Percentiles rank a stretch among this genome's conserved stretches.
Evolutionary conservation across 2,797 vertebrate genomes (phyloP).

Genomic region (Tangara arthus): DNA sequence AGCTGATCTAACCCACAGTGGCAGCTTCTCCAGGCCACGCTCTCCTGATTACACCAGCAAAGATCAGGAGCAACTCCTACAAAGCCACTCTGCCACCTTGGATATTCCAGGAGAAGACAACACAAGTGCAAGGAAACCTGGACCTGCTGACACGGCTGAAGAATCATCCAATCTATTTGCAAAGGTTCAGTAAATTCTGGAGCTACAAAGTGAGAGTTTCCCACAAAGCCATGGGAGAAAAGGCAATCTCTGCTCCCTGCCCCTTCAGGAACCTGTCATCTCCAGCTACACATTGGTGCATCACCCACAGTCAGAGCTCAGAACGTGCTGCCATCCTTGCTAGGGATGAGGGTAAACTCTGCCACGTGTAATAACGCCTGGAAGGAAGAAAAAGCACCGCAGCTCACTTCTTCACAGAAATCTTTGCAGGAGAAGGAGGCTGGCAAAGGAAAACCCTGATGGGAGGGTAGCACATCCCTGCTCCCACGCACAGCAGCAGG

Average conservation of each 20-base stretch:
- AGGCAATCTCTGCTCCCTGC: neutral
- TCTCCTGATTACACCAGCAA: neutral
- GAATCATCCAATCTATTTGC: neutral
- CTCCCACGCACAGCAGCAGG: neutral
- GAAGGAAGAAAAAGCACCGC: neutral
- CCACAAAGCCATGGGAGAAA: neutral
- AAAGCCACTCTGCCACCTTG: neutral
- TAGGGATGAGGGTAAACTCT: neutral
- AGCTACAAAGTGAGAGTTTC: neutral
- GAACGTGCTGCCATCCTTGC: neutral
- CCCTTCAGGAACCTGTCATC: neutral
- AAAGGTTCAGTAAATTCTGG: neutral
- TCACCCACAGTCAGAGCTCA: neutral
- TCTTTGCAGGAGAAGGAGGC: neutral
- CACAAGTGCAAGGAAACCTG: neutral
- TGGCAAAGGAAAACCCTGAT: conserved; percentile 16
- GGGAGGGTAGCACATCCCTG: neutral
- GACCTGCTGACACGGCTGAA: neutral
- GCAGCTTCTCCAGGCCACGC: neutral
- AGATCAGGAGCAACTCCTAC: neutral
- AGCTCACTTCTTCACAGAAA: neutral
- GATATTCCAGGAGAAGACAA: neutral
- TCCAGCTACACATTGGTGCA: neutral
- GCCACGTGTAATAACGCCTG: neutral
- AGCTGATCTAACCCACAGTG: neutral